Percentiles rank a stretch among this genome's conserved stretches.
Evolutionary conservation across 2,113 vertebrate genomes (phyloP).

Genomic region (Promerops cafer): DNA sequence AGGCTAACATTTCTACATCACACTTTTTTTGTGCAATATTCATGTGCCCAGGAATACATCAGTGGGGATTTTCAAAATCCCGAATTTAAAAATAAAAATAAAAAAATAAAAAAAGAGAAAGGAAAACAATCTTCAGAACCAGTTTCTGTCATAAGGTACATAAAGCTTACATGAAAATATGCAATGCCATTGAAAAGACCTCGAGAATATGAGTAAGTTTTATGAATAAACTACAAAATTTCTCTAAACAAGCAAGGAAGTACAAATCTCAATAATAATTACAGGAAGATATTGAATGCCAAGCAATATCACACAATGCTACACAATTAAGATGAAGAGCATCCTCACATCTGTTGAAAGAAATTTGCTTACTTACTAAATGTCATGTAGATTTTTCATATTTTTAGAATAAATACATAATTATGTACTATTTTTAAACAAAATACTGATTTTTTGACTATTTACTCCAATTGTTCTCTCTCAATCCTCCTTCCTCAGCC

Average conservation of each 20-base stretch:
- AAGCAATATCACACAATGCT: conserved; percentile 18
- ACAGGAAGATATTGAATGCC: conserved; percentile 32
- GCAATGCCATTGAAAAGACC: neutral
- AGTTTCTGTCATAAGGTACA: neutral
- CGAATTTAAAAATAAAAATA: neutral
- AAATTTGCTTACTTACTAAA: conserved; percentile 32
- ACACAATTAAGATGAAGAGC: conserved; percentile 36
- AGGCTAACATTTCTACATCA: neutral
- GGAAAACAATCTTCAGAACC: neutral
- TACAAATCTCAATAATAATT: conserved; percentile 36
- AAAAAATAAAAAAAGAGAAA: too few relatives aligned
- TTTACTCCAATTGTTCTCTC: conserved; percentile 2
- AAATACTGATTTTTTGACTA: conserved; percentile 13
- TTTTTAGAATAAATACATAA: conserved; percentile 49
- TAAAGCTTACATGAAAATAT: neutral
- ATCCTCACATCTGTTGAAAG: conserved; percentile 44
- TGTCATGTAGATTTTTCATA: conserved; percentile 13
- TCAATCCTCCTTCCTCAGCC: neutral
- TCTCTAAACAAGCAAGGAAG: conserved; percentile 1
- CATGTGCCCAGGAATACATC: neutral
- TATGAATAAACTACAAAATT: neutral
- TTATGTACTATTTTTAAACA: conserved; percentile 31
- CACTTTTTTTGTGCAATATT: neutral
- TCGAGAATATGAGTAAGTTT: neutral
- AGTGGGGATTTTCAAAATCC: neutral